A percentile compares a stretch with the other conserved stretches of the same genome.
Evolutionary conservation across 2,113 vertebrate species (phyloP).

Genomic region (Helogale parvula): DNA sequence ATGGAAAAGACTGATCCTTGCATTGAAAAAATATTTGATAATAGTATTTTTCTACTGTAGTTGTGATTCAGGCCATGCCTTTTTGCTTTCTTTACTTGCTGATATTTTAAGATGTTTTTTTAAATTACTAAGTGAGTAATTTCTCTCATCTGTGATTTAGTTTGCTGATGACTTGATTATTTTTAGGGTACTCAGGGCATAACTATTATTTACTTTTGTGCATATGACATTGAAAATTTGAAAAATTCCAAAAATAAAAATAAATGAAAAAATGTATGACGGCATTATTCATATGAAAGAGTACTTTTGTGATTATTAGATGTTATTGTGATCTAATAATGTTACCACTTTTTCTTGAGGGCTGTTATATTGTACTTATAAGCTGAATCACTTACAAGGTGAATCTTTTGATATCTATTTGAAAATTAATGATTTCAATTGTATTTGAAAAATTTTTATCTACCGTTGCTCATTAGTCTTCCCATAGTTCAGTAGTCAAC

Average conservation of each 20-base stretch:
- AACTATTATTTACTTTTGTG: constrained; percentile 1
- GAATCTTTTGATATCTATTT: not conserved
- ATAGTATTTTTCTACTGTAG: not conserved
- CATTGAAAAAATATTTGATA: constrained; percentile 34
- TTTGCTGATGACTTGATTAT: not conserved
- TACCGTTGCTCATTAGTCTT: not conserved
- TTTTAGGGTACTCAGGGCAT: not conserved
- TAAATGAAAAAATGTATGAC: constrained; percentile 9
- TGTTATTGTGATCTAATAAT: not conserved
- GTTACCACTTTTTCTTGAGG: constrained; percentile 18
- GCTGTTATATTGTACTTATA: not conserved
- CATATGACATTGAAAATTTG: not conserved
- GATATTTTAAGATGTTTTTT: constrained; percentile 13
- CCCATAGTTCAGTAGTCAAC: not conserved
- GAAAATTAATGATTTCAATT: constrained; percentile 40
- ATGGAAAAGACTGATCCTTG: not conserved
- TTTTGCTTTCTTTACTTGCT: not conserved
- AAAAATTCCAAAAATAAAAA: constrained; percentile 43
- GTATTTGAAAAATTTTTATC: constrained; percentile 31
- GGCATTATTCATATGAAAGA: not conserved
- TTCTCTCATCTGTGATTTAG: not conserved
- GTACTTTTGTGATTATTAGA: not conserved
- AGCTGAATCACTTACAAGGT: not conserved
- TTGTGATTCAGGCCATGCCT: not conserved
- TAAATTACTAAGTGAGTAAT: constrained; percentile 10